Evolutionary conservation across 2,888 invertebrate species (phyloP), one percentile per base, ranked within the genome.

Genomic region (Dione juno): DNA sequence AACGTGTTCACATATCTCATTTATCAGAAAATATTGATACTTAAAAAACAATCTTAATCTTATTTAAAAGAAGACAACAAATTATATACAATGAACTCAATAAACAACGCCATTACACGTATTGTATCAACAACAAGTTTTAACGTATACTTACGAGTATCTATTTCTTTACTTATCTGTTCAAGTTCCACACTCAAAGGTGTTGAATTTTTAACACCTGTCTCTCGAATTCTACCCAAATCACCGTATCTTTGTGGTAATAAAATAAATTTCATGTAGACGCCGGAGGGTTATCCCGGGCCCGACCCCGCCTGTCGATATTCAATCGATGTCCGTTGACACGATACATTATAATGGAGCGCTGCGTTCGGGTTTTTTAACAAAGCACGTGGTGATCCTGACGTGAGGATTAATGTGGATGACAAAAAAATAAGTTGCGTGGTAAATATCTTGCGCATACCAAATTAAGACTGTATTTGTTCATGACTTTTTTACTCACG

Each of bases 201-300:
- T 91, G 90, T 92, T 88, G 86, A 87, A 89, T 88, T 92, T 86
- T 92, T 92, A 88, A 93, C 93, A 93, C 92, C 92, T 93, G 92
- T 92, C 92, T 87, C 87, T 88, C 86, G 86, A 90, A 90, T 92
- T 90, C 89, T 86, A 90, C 82, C 86, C 88, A 88, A 92, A 92
- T 90, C 89, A 87, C 88, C 88, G 89, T 92, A 92, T 92, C 92
- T 92, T 85, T 86, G 87, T 79, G 82, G 92, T 88, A 91, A 92
- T 93, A 92, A 92, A 92, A 93, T 93, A 93, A 92, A 92, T 92
- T 92, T 89, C 84, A 83, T 90, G 88, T 88, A 86, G 90, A 88
- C 91, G 92, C 90, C 89, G 85, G 88, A 92, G 93, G 92, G 91
- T 88, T 87, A 89, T 82, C 84, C 81, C 84, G 84, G 82, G 82